Conservation (phyloP, 2,113 vertebrate genomes). For the Balaeniceps rex region DNA sequence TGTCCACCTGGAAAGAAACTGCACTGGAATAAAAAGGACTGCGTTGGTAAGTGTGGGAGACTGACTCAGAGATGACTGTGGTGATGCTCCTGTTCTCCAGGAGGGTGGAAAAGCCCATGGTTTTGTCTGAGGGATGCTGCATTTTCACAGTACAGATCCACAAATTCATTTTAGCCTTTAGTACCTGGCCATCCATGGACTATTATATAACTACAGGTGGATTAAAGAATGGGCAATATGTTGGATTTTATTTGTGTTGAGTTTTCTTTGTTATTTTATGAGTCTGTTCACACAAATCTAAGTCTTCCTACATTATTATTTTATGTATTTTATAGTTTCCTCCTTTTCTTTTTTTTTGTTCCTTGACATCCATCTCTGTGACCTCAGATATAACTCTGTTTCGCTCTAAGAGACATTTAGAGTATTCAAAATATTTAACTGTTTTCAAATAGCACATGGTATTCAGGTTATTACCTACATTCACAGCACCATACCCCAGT, state of each 20-base stretch:
- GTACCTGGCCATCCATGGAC: not conserved
- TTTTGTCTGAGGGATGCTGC: not conserved
- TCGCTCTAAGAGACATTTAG: not conserved
- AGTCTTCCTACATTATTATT: not conserved
- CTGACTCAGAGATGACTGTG: not conserved
- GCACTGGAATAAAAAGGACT: constrained; percentile 97
- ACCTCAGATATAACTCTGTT: not conserved
- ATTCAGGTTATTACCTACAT: not conserved
- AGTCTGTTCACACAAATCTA: not conserved
- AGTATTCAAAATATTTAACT: not conserved
- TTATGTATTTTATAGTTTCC: not conserved
- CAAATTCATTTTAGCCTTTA: not conserved
- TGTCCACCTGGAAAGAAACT: constrained; percentile 87
- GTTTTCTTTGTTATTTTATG: not conserved
- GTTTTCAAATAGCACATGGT: not conserved
- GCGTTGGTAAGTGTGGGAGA: constrained; percentile 78
- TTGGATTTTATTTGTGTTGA: not conserved
- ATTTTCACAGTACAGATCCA: not conserved
- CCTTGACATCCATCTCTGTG: not conserved
- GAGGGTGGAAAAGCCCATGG: not conserved
- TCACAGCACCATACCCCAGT: not conserved
- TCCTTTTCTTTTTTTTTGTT: not conserved
- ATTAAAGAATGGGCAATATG: not conserved
- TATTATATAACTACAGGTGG: not conserved
- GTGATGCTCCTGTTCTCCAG: not conserved